These are phyloP conservation scores for Enteromius radiatus DNA, from an alignment of 2,797 vertebrate species.

Conservation along the genomic window DNA sequence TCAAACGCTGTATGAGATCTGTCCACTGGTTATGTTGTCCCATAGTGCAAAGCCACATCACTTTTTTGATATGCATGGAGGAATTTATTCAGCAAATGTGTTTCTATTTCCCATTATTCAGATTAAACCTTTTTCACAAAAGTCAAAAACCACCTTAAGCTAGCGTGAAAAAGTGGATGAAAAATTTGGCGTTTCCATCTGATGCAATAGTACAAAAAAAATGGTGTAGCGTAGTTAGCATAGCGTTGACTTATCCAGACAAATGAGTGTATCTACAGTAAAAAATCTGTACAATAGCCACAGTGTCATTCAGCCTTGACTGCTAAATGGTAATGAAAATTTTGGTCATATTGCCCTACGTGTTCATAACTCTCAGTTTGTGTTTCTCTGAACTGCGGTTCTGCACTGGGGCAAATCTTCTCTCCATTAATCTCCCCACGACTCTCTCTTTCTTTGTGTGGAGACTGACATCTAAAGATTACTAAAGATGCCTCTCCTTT, in stretches of 20 bases:
- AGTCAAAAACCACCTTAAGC: too few relatives aligned
- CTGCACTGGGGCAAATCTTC: background rate
- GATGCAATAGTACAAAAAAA: too few relatives aligned
- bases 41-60: too few relatives aligned
- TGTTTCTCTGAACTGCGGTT: background rate
- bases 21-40: too few relatives aligned
- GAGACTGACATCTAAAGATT: conserved; percentile 75
- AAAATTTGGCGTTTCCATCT: too few relatives aligned
- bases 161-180: too few relatives aligned
- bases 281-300: background rate
- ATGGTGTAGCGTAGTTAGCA: too few relatives aligned
- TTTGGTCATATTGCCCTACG: background rate
- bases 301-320: background rate
- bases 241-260: background rate
- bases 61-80: too few relatives aligned
- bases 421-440: background rate
- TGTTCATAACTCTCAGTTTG: background rate
- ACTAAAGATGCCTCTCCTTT: conserved; percentile 68
- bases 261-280: background rate
- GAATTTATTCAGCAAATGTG: too few relatives aligned
- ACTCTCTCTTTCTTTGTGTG: conserved; percentile 69
- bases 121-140: too few relatives aligned
- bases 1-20: too few relatives aligned
- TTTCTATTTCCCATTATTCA: too few relatives aligned
- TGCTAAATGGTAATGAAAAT: background rate